Conservation (phyloP, 2,113 vertebrate species). For the Equus przewalskii region DNA sequence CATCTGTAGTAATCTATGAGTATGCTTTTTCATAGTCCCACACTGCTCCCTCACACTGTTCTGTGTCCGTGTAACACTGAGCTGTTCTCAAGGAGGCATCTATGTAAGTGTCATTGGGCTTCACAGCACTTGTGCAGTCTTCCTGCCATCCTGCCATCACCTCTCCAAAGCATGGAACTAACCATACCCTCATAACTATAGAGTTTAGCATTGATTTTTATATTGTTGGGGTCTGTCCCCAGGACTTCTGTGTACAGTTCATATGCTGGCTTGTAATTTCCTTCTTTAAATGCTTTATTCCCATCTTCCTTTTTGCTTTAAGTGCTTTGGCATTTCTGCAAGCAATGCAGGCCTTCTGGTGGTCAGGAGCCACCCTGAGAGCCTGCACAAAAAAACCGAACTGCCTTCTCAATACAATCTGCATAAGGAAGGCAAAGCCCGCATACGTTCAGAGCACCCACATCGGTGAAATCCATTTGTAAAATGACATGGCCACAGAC, state of each 20-base stretch:
- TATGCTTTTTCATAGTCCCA: constrained; percentile 97
- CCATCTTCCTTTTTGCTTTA: constrained; percentile 97
- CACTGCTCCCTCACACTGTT: constrained; percentile 96
- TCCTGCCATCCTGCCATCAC: constrained; percentile 96
- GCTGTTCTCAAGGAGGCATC: constrained; percentile 89
- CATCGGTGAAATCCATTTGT: constrained; percentile 95
- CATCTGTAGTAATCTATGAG: constrained; percentile 94
- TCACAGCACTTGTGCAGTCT: constrained; percentile 95
- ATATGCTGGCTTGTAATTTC: constrained; percentile 93
- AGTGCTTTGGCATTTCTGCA: constrained; percentile 97
- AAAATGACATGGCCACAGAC: constrained; percentile 96
- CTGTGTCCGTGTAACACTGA: constrained; percentile 94
- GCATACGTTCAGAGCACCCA: constrained; percentile 93
- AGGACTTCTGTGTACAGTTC: constrained; percentile 95
- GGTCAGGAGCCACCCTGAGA: constrained; percentile 96
- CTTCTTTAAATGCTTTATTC: constrained; percentile 96
- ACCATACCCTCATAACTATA: constrained; percentile 96
- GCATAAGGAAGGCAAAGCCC: constrained; percentile 97
- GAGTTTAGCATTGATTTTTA: constrained; percentile 98
- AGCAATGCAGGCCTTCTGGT: constrained; percentile 94
- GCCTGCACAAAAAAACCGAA: constrained; percentile 97
- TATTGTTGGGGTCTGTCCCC: constrained; percentile 97
- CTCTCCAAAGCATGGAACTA: constrained; percentile 95
- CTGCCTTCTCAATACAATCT: constrained; percentile 96
- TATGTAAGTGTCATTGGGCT: constrained; percentile 95